phyloP scores from a whole-genome alignment of 2,797 vertebrate genomes.

The Acanthurus lineatus region DNA sequence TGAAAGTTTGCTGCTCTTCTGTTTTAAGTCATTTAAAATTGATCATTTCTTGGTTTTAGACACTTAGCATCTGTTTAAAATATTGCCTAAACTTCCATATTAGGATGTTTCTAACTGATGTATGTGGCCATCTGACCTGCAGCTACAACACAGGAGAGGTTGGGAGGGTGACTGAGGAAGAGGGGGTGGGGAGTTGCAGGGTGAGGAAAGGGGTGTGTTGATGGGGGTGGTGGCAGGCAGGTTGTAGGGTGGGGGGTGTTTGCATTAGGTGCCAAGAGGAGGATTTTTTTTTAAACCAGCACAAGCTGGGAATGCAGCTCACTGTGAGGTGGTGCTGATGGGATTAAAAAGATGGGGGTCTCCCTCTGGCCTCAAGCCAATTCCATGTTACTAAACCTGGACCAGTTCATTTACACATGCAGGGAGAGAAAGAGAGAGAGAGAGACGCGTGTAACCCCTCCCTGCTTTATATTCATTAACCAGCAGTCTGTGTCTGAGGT shows the following conservation, averaged over 20 bases:
- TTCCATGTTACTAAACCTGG: slow-evolving; percentile 63
- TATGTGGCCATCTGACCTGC: neutral
- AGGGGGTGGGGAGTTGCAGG: slow-evolving; percentile 39
- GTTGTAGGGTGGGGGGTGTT: slow-evolving; percentile 20
- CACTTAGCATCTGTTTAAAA: neutral
- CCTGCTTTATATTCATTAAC: slow-evolving; percentile 80
- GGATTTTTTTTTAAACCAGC: slow-evolving; percentile 37
- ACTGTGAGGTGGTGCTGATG: slow-evolving; percentile 28
- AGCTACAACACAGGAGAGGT: slow-evolving; percentile 18
- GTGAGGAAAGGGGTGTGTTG: slow-evolving; percentile 18
- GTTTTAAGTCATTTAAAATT: neutral
- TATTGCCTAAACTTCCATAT: neutral
- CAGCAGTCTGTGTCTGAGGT: slow-evolving; percentile 69
- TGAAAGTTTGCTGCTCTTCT: neutral
- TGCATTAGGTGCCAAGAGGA: slow-evolving; percentile 46
- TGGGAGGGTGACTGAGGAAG: slow-evolving; percentile 8
- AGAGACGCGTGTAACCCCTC: slow-evolving; percentile 61
- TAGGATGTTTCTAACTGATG: neutral
- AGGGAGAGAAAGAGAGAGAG: slow-evolving; percentile 18
- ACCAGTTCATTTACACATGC: slow-evolving; percentile 65
- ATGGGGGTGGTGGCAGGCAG: slow-evolving; percentile 45
- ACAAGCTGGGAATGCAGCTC: slow-evolving; percentile 28
- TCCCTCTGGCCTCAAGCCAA: slow-evolving; percentile 70
- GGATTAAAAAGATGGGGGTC: slow-evolving; percentile 42
- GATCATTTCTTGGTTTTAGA: neutral